These are phyloP conservation scores for Parapsyche elsis DNA, from an alignment of 1,140 invertebrate species.

Conservation along the genomic window DNA sequence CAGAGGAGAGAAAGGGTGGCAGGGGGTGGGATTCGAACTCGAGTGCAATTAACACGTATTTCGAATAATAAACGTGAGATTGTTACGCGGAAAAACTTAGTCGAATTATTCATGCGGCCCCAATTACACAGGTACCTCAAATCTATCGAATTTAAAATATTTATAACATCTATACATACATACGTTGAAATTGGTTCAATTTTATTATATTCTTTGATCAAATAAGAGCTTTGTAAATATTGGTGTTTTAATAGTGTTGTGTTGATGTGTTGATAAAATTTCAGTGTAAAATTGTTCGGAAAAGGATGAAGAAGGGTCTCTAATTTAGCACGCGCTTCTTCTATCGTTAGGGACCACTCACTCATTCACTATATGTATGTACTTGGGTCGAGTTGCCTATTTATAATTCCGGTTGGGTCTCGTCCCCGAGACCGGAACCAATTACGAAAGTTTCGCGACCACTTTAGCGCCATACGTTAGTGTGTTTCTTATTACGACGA, in stretches of 20 bases:
- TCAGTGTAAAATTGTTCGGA: too few species aligned
- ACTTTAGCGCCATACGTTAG: constrained; percentile 3
- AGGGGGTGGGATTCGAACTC: not conserved
- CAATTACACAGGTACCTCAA: too few species aligned
- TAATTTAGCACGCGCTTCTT: not conserved
- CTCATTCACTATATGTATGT: too few species aligned
- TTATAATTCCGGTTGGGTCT: constrained; percentile 39
- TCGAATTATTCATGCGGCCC: too few species aligned
- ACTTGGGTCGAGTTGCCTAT: constrained; percentile 38
- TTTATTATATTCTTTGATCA: too few species aligned
- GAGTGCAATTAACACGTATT: not conserved
- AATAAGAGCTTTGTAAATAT: too few species aligned
- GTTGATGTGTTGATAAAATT: too few species aligned
- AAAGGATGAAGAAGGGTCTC: constrained; percentile 9
- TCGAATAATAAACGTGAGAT: not conserved
- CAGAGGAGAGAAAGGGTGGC: too few species aligned
- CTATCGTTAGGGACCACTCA: constrained; percentile 8
- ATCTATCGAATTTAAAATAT: too few species aligned
- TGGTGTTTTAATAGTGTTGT: too few species aligned
- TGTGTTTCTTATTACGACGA: constrained; percentile 17
- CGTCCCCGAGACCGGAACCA: constrained; percentile 48
- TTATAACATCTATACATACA: too few species aligned
- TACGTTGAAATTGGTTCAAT: too few species aligned
- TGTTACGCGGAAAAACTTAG: not conserved
- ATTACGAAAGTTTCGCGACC: constrained; percentile 50